Conservation (phyloP, 2,797 vertebrate species). For the Lacerta agilis region DNA sequence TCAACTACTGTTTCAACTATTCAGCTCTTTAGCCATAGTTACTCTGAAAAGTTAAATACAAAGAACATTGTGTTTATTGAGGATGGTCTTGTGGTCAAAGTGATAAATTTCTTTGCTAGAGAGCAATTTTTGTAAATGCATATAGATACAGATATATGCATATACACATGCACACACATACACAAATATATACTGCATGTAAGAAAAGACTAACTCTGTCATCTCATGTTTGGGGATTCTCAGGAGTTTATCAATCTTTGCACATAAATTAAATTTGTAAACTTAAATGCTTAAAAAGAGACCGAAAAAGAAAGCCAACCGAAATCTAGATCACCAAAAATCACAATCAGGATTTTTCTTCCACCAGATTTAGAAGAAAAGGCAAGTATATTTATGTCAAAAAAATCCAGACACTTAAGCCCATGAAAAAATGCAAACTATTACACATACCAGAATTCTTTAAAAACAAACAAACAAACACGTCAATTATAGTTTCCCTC, state of each 20-base stretch:
- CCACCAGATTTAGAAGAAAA: neutral
- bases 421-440: neutral
- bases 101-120: neutral
- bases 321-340: neutral
- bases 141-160: neutral
- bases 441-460: neutral
- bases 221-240: neutral
- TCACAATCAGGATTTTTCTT: neutral
- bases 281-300: neutral
- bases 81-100: neutral
- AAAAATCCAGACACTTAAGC: neutral
- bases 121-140: neutral
- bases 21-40: neutral
- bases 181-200: neutral
- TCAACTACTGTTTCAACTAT: neutral
- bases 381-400: neutral
- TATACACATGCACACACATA: too few relatives aligned
- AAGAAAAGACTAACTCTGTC: neutral
- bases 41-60: neutral
- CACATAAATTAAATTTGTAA: neutral
- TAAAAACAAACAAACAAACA: neutral
- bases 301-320: neutral
- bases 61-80: neutral
- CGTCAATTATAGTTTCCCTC: neutral
- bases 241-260: neutral